phyloP scores from a whole-genome alignment of 2,113 vertebrate genomes.

The Oenanthe oenanthe region DNA sequence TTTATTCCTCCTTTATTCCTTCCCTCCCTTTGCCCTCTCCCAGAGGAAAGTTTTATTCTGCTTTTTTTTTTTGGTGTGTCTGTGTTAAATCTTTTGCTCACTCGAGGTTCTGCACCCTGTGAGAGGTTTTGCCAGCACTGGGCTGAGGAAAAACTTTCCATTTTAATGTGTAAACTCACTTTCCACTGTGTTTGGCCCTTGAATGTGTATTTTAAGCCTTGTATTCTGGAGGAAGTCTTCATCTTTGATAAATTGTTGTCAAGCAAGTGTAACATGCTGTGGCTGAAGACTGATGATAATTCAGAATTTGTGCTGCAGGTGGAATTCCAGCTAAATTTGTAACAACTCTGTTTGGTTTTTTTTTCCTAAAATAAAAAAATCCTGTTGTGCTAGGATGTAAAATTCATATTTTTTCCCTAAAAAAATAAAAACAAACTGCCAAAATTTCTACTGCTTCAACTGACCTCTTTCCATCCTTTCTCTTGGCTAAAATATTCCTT shows the following conservation, averaged over 20 bases:
- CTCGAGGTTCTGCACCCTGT: fast-evolving
- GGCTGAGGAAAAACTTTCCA: not conserved
- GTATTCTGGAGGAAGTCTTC: not conserved
- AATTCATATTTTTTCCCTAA: too few relatives aligned
- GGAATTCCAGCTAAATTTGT: not conserved
- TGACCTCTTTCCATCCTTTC: not conserved
- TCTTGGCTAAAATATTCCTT: not conserved
- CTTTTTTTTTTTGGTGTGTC: not conserved
- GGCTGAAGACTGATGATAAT: not conserved
- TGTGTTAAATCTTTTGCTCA: not conserved
- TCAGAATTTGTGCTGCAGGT: not conserved
- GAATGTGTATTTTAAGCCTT: not conserved
- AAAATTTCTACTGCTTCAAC: not conserved
- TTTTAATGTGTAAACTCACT: not conserved
- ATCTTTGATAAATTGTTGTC: not conserved
- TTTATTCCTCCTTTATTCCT: not conserved
- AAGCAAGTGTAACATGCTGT: not conserved
- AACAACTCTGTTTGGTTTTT: not conserved
- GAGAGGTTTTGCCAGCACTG: not conserved
- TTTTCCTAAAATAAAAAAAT: not conserved
- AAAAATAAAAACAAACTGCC: not conserved
- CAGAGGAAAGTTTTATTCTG: not conserved
- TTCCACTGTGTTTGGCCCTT: not conserved
- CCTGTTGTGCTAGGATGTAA: fast-evolving
- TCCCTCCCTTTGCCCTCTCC: not conserved